Evolutionary conservation across 1,140 invertebrate species (phyloP), one percentile per base, ranked within the genome.

Genomic region (Palaemon carinicauda): DNA sequence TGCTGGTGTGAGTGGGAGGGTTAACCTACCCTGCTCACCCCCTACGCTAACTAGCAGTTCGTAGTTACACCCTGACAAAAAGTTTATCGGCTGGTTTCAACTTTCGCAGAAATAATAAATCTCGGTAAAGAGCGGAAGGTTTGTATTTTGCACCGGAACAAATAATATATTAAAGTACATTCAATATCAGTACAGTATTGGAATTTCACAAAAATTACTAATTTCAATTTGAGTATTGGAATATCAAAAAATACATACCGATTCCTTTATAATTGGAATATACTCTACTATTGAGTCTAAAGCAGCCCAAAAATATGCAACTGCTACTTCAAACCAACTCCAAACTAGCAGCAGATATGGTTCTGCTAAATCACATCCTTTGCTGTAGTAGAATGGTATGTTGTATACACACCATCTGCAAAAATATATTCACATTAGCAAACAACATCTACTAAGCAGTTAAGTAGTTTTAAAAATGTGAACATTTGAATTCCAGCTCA

Each of bases 331-430:
- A n/a, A 41, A 12, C 53, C 80, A 80, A 17, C 73, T 69, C 60
- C 80, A 24, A 33, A 86, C 29, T 31, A 86, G 60, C 56, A 86
- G 78, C 24, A 86, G 78, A 27, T 86, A 86, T 15, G 84, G 84
- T 2, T 65, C 84, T 15, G 77, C 84, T 29, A 86, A 52, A 31
- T 86, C 84, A 73, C 84, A 86, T 15, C 77, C 84, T 29, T 78
- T 77, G 41, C 77, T 74, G 52, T 86, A 86, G 65, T 73, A 79
- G 31, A 86, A 51, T 31, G 84, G 84, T 21, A 86, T 14, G 60
- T 86, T 86, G 7, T 54, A 27, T 33, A 50, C 69, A 74, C 78
- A 86, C 84, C 84, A 86, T 54, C 84, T 86, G 50, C 14, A 24
- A 14, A 74, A 12, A 82, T 27, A 82, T 7, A 41, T n/a, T 71